Percentiles rank a stretch among this genome's conserved stretches.
Evolutionary conservation across 2,888 invertebrate species (phyloP).

Genomic region (Drosophila aldrichi): DNA sequence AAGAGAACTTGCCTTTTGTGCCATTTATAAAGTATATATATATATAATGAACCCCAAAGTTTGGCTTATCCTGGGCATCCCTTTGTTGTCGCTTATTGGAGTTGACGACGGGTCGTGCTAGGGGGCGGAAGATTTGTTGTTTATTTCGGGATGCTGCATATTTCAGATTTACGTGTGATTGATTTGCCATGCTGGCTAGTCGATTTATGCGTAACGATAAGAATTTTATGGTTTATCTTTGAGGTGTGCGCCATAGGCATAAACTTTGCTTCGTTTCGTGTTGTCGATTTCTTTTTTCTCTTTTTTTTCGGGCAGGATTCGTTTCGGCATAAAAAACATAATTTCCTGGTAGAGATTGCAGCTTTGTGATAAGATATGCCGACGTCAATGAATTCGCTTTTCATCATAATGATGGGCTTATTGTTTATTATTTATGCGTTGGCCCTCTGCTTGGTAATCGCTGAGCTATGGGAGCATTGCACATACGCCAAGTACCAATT

Average conservation of each 20-base stretch:
- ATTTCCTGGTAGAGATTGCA: slow-evolving; percentile 81
- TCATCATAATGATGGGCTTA: slow-evolving; percentile 78
- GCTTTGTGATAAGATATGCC: slow-evolving; percentile 62
- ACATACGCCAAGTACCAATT: slow-evolving; percentile 73
- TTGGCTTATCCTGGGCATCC: slow-evolving; percentile 45
- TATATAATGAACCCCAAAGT: slow-evolving; percentile 56
- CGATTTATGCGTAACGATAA: slow-evolving; percentile 74
- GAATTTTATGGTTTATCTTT: slow-evolving; percentile 75
- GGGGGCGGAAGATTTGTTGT: slow-evolving; percentile 1
- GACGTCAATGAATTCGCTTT: slow-evolving; percentile 44
- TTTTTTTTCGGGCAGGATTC: slow-evolving; percentile 21
- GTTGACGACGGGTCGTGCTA: neutral
- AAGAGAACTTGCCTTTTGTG: slow-evolving; percentile 36
- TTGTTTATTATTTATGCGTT: slow-evolving; percentile 65
- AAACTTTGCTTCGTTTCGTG: slow-evolving; percentile 49
- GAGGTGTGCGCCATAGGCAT: slow-evolving; percentile 57
- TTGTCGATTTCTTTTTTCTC: neutral
- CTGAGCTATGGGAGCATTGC: slow-evolving; percentile 58
- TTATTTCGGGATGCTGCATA: slow-evolving; percentile 51
- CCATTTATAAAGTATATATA: slow-evolving; percentile 45
- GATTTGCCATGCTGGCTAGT: slow-evolving; percentile 64
- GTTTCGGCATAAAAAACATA: slow-evolving; percentile 76
- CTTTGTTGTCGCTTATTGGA: slow-evolving; percentile 43
- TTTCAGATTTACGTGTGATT: slow-evolving; percentile 70
- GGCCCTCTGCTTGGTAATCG: slow-evolving; percentile 21